These are phyloP conservation scores for Ctenopoma kingsleyae DNA, from an alignment of 2,797 vertebrate species.

Conservation along the genomic window DNA sequence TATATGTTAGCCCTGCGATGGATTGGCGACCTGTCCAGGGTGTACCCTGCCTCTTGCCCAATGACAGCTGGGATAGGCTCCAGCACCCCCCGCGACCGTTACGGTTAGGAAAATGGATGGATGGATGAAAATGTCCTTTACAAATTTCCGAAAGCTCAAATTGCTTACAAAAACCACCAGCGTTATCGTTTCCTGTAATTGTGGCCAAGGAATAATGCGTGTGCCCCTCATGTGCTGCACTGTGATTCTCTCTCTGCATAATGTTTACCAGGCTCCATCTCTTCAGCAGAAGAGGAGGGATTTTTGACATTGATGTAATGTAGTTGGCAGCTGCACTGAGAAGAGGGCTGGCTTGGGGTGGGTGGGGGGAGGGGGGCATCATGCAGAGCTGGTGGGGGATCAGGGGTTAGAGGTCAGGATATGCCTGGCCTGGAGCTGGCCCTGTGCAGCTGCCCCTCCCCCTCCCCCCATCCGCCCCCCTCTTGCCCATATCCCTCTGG, in stretches of 20 bases:
- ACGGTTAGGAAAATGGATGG: no score
- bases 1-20: no score
- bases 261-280: slow-evolving; percentile 51
- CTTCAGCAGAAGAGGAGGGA: slow-evolving; percentile 41
- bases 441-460: slow-evolving; percentile 57
- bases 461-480: slow-evolving; percentile 7
- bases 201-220: neutral
- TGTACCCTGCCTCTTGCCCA: no score
- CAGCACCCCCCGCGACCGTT: no score
- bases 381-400: slow-evolving; percentile 41
- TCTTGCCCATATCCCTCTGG: slow-evolving; percentile 61
- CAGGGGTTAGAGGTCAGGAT: slow-evolving; percentile 75
- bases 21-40: no score
- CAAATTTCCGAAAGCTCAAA: neutral
- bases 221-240: slow-evolving; percentile 23
- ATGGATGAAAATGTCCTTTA: neutral
- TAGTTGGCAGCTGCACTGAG: slow-evolving; percentile 74
- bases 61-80: no score
- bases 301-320: slow-evolving; percentile 77
- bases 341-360: slow-evolving; percentile 47
- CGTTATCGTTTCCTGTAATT: slow-evolving; percentile 6
- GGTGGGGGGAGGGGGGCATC: slow-evolving; percentile 8
- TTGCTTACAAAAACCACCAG: slow-evolving; percentile 6
- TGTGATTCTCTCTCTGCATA: slow-evolving; percentile 30
- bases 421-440: slow-evolving; percentile 66